phyloP scores from a whole-genome alignment of 1,140 invertebrate genomes.

The Sycophaga agraensis region DNA sequence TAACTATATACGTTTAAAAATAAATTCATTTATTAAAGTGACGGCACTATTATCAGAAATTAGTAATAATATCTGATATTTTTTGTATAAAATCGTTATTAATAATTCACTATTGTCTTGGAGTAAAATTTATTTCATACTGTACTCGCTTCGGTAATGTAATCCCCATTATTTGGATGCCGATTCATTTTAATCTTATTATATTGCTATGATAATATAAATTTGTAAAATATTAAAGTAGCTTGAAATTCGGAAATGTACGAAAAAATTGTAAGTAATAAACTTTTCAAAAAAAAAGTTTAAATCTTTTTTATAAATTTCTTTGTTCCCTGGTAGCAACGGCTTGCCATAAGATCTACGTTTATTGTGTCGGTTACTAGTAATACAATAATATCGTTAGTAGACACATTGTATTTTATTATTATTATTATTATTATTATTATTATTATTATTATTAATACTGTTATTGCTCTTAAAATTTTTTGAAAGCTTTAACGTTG shows the following conservation, averaged over 20 bases:
- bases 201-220: conserved; percentile 15
- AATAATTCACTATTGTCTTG: conserved; percentile 4
- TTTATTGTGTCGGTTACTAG: conserved; percentile 56
- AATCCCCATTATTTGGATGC: conserved; percentile 19
- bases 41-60: conserved; percentile 2
- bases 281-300: conserved; percentile 44
- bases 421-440: conserved; percentile 43
- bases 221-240: conserved; percentile 22
- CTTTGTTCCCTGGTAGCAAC: conserved; percentile 54
- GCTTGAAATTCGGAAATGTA: conserved; percentile 41
- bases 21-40: background rate
- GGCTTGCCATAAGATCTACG: conserved; percentile 42
- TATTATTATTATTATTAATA: conserved; percentile 42
- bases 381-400: conserved; percentile 22
- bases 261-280: conserved; percentile 44
- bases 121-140: background rate
- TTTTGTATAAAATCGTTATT: no score
- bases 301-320: conserved; percentile 38
- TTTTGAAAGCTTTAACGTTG: conserved; percentile 34
- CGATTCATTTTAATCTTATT: conserved; percentile 9
- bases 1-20: background rate
- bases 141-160: conserved; percentile 20
- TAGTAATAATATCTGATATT: no score
- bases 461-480: conserved; percentile 43
- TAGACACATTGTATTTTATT: conserved; percentile 31